phyloP scores from a whole-genome alignment of 2,888 invertebrate species.

The Athrips mouffetella region DNA sequence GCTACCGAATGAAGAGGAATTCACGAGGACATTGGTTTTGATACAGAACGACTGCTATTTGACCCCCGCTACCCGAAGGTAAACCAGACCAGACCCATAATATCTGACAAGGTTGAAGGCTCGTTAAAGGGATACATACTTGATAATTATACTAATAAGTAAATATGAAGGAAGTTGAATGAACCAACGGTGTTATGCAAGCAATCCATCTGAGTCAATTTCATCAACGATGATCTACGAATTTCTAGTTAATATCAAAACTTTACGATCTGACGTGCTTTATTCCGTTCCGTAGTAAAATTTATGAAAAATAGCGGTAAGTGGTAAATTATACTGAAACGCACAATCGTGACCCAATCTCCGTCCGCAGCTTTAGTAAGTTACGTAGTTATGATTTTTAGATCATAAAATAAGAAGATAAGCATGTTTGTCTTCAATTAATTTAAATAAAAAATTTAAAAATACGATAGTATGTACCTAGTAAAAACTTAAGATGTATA shows the following conservation, averaged over 20 bases:
- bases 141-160: too few species aligned
- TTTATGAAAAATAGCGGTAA: constrained; percentile 51
- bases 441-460: constrained; percentile 65
- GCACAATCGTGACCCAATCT: constrained; percentile 37
- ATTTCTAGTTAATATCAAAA: constrained; percentile 27
- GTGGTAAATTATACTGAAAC: constrained; percentile 54
- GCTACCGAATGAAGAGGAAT: too few species aligned
- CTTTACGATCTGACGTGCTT: constrained; percentile 39
- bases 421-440: constrained; percentile 69
- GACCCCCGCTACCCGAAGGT: too few species aligned
- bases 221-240: constrained; percentile 16
- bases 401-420: constrained; percentile 49
- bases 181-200: too few species aligned
- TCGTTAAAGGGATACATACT: too few species aligned
- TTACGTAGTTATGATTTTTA: constrained; percentile 45
- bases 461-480: constrained; percentile 53
- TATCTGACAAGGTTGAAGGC: too few species aligned
- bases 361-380: constrained; percentile 47
- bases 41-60: too few species aligned
- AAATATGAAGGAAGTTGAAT: too few species aligned
- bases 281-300: constrained; percentile 50
- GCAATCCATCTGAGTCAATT: too few species aligned
- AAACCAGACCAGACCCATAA: too few species aligned
- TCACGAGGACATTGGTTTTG: too few species aligned
- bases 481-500: constrained; percentile 56